phyloP scores from a whole-genome alignment of 2,797 vertebrate genomes.

The Pseudocheirus occidentalis region DNA sequence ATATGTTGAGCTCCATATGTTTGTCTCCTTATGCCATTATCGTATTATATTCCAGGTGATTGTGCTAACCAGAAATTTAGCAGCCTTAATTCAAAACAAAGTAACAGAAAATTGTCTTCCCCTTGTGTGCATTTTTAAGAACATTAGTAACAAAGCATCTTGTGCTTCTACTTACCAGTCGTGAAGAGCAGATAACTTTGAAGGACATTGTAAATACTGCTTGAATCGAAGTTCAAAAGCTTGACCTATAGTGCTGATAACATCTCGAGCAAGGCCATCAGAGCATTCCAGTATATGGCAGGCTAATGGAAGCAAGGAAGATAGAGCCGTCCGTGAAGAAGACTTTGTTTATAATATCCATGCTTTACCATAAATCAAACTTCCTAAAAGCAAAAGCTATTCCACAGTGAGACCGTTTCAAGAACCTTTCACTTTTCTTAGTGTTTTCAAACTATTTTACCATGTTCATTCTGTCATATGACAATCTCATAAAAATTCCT shows the following conservation, averaged over 20 bases:
- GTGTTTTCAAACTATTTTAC: neutral
- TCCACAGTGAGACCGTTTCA: neutral
- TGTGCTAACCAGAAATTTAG: neutral
- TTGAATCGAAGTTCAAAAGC: constrained; percentile 99
- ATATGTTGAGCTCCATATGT: constrained; percentile 49
- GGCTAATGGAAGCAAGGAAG: constrained; percentile 84
- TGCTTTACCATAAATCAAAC: neutral
- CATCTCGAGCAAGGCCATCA: constrained; percentile 95
- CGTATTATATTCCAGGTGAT: neutral
- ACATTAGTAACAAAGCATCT: neutral
- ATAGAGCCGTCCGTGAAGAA: constrained; percentile 22
- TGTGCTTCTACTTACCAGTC: constrained; percentile 88
- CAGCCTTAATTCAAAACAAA: neutral
- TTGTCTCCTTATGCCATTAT: neutral
- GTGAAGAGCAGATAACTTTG: constrained; percentile 91
- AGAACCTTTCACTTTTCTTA: neutral
- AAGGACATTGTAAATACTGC: constrained; percentile 95
- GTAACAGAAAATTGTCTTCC: neutral
- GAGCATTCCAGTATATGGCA: constrained; percentile 98
- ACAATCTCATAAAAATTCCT: neutral
- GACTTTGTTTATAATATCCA: neutral
- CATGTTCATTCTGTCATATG: neutral
- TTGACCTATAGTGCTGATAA: constrained; percentile 98
- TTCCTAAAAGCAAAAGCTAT: neutral
- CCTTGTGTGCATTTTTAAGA: neutral